Evolutionary conservation across 2,113 vertebrate species (phyloP), one percentile per base, ranked within the genome.

Genomic region (Tragelaphus imberbis): DNA sequence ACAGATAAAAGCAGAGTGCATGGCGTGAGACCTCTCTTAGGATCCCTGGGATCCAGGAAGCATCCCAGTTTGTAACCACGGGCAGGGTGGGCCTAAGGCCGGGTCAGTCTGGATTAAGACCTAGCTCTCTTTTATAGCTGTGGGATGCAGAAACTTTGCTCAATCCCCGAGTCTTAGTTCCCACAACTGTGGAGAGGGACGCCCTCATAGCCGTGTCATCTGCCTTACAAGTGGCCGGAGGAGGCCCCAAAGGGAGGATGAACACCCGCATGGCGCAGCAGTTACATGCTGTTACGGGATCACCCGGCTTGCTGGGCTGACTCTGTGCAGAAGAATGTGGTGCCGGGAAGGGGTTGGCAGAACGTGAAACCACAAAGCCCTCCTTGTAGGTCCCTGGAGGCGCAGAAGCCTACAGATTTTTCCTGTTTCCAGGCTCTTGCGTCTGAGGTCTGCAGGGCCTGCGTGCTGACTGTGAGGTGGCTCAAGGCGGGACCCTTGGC

Each of bases 321-420:
- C 65, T 11, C 7, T 28, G 47, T 2, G 49, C 61, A 59, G 55
- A 84, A 49, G 77, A 87, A 94, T 91, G 77, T 28, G 87, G 40
- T 10, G 88, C 47, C 63, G 8, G 21, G 10, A 75, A 77, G 51
- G 79, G 95, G 44, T 19, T 0, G 30, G 71, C 94, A 87, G 90
- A 33, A 7, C 21, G 80, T 21, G 97, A 95, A 1, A 93, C 86
- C 44, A 95, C 51, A 97, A 93, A 94, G 95, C 19, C 94, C 27
- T 77, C 11, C 92, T 85, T 89, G 84, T 97, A 88, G 25, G 58
- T 81, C 44, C 44, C 63, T 23, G 1, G 25, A 92, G 92, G 81
- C 84, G 28, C 3, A 27, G 40, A 80, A 95, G 44, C 49, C 65
- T 49, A 68, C 81, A 59, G 17, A 84, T 63, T 84, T 94, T 90